phyloP scores from a whole-genome alignment of 2,888 invertebrate species.

The Eupithecia vulgata region DNA sequence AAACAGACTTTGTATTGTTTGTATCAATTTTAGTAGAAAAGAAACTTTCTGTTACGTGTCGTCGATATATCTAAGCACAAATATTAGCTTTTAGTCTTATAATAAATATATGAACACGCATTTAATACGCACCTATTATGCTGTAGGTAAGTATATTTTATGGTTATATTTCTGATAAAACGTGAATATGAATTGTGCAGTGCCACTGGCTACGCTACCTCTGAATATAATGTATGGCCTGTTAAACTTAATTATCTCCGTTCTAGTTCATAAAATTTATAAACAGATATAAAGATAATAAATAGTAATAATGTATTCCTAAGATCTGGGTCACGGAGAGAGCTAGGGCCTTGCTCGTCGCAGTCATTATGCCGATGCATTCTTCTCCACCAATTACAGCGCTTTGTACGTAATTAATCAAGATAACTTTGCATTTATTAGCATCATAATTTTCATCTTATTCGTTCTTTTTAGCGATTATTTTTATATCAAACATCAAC shows the following conservation, averaged over 20 bases:
- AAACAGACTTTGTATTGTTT: slow-evolving; percentile 6
- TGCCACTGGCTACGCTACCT: neutral
- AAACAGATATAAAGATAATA: slow-evolving; percentile 22
- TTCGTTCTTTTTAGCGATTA: neutral
- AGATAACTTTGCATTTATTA: neutral
- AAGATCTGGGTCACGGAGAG: slow-evolving; percentile 63
- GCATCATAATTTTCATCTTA: neutral
- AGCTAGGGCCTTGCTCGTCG: slow-evolving; percentile 51
- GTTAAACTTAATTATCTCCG: neutral
- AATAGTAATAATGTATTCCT: slow-evolving; percentile 54
- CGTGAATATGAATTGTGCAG: too few species aligned
- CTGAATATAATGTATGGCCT: neutral
- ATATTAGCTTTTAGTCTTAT: neutral
- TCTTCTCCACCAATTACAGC: slow-evolving; percentile 23
- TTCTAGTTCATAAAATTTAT: neutral
- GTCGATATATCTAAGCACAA: slow-evolving; percentile 4
- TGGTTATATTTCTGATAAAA: too few species aligned
- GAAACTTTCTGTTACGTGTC: slow-evolving; percentile 2
- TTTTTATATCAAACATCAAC: neutral
- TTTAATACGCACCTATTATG: neutral
- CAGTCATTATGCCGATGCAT: slow-evolving; percentile 19
- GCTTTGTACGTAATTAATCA: neutral
- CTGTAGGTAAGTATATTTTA: neutral
- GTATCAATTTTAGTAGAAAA: slow-evolving; percentile 20
- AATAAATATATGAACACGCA: neutral